Evolutionary conservation across 2,797 vertebrate genomes (phyloP), one percentile per base, ranked within the genome.

Genomic region (Sebastes steindachneri): DNA sequence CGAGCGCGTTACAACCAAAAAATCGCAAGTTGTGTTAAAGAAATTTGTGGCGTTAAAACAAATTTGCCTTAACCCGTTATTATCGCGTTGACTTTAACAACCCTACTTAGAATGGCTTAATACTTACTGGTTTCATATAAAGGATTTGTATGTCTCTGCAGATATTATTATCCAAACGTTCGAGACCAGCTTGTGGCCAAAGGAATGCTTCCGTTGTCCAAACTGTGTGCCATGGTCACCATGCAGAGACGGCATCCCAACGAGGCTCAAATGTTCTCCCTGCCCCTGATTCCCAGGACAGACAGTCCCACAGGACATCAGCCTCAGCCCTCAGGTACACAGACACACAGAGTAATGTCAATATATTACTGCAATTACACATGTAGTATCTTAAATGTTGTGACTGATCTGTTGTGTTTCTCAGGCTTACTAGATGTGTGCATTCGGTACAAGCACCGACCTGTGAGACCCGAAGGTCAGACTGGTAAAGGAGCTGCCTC

Each of bases 161-260:
- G 99, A 90, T 99, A 99, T 91, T 99, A 99, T 86, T 99, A 99
- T 91, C 99, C 99, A 68, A 98, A 98, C 65, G 97, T 99, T 73
- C 95, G 97, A 84, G 98, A 99, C 70, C 98, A 99, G 93, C 93
- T 99, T 86, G 97, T 99, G 26, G 98, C 98, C 91, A 97, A 85
- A 88, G 97, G 97, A 78, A 88, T 95, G 55, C 94, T 99, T 82
- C 97, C 97, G 0, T 86, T 99, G 88, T 97, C 99, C 9, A 97
- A 97, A 75, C 95, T 99, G 21, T 99, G 97, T 81, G 97, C 97
- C 84, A 95, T 99, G 96, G 97, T 97, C 58, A 99, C 98, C 7
- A 96, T 97, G 97, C 97, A 97, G 92, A 96, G 91, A 21, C 93
- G 89, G 8, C 95, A 96, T 21, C 95, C 96, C 28, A 73, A 94